Evolutionary conservation across 2,797 vertebrate genomes (phyloP), one percentile per base, ranked within the genome.

Genomic region (Tiaroga cobitis): DNA sequence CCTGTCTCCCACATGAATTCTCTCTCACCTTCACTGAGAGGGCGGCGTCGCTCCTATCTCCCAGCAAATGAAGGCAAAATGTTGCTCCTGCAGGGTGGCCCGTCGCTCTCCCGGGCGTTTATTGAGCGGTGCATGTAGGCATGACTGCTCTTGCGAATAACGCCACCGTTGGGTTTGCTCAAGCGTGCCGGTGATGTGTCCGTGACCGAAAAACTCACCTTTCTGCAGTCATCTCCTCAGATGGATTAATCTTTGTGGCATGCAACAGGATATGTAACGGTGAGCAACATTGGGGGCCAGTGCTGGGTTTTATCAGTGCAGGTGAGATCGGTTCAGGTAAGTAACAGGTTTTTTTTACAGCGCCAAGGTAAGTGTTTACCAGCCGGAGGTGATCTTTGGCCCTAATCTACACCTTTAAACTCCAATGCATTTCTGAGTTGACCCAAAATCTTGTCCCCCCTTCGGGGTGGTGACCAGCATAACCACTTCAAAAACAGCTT

Each of bases 81-180:
- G 63, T 78, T 67, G 68, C 68, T 82, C 34, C 68, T 82, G 61
- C 61, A 76, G 76, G 70, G 61, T 18, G 49, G 82, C 68, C 79
- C 61, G 70, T 85, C 80, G 76, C 75, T 86, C 69, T 88, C 51
- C 32, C 7, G 83, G 81, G 8, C 16, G 61, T 82, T 84, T 88
- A 85, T 84, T 65, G 88, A 86, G 76, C 18, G 19, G 61, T 34
- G 43, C 24, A 54, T 61, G 49, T 78, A 54, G 37, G 85, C 75
- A 75, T 87, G 82, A 65, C 70, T 88, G 80, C 68, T 59, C 83
- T 87, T 84, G 87, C 72, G 77, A 65, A 79, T 68, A 79, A 49
- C 49, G 59, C 54, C 78, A 85, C 80, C 56, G 75, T 72, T 83
- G 65, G 63, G 80, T 63, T 81, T 70, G 72, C 77, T 85, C 86